A percentile compares a stretch with the other conserved stretches of the same genome.
Evolutionary conservation across 2,797 vertebrate genomes (phyloP).

Genomic region (Pangasius sanitwongsei): DNA sequence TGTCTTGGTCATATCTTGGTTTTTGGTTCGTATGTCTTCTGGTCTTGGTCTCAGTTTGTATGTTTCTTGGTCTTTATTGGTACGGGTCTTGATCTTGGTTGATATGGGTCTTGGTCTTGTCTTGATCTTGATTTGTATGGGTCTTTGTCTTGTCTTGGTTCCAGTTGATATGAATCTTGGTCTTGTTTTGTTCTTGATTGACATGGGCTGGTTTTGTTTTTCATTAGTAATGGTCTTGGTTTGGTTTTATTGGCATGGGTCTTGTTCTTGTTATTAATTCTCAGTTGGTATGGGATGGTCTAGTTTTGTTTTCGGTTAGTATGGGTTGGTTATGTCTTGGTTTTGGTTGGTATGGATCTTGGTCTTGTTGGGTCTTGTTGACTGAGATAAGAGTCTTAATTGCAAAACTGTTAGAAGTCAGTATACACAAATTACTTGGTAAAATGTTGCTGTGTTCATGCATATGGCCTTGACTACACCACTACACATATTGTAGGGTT

Average conservation of each 20-base stretch:
- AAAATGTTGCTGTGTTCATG: not conserved
- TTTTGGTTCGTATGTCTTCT: not conserved
- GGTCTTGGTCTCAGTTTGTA: not conserved
- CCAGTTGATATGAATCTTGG: not conserved
- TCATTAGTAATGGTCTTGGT: not conserved
- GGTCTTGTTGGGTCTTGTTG: not conserved
- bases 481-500: not conserved
- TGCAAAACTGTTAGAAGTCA: not conserved
- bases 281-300: not conserved
- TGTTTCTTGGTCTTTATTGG: not conserved
- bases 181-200: not conserved
- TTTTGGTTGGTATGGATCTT: not conserved
- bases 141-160: not conserved
- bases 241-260: not conserved
- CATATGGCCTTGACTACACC: not conserved
- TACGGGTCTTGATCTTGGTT: not conserved
- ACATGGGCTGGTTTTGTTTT: not conserved
- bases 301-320: not conserved
- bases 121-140: not conserved
- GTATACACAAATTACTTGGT: not conserved
- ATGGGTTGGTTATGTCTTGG: not conserved
- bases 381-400: not conserved
- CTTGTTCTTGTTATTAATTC: not conserved
- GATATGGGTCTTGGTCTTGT: not conserved
- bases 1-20: not conserved